Percentiles rank a stretch among this genome's conserved stretches.
Conservation (phyloP, 2,888 invertebrate species). For the Yponomeuta sedellus region DNA sequence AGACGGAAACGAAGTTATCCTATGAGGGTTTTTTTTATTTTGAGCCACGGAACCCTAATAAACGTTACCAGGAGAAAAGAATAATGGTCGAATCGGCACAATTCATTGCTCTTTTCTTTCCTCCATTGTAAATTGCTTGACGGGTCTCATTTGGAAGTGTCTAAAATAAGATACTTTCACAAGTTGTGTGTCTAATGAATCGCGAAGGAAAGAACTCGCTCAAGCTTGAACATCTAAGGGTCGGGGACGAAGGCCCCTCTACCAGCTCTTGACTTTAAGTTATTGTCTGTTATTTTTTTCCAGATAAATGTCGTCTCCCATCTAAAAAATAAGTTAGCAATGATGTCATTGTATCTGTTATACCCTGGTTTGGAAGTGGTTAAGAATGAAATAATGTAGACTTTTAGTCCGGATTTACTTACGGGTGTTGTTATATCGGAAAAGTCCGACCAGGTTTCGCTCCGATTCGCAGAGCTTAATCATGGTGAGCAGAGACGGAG, state of each 20-base stretch:
- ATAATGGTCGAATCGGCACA: conserved; percentile 9
- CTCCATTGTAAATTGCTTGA: conserved; percentile 15
- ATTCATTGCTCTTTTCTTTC: conserved; percentile 5
- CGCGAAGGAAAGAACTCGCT: background rate
- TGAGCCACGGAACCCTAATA: background rate
- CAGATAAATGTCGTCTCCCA: background rate
- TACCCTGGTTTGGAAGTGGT: no score
- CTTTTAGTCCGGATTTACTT: no score
- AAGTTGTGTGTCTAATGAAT: conserved; percentile 10
- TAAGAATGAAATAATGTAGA: no score
- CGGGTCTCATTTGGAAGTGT: conserved; percentile 11
- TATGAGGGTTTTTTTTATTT: background rate
- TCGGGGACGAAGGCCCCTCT: background rate
- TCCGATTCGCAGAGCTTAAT: no score
- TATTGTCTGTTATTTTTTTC: background rate
- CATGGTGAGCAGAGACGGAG: no score
- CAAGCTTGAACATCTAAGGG: conserved; percentile 4
- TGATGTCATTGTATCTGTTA: no score
- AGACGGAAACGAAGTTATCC: background rate
- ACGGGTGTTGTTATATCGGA: no score
- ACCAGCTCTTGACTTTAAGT: background rate
- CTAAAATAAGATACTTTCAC: conserved; percentile 10
- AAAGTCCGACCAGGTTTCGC: no score
- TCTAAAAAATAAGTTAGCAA: background rate
- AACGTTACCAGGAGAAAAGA: conserved; percentile 1